Conservation (phyloP, 30 jellyfish, hydroid and myxozoan genomes). For the Clytia hemisphaerica region DNA sequence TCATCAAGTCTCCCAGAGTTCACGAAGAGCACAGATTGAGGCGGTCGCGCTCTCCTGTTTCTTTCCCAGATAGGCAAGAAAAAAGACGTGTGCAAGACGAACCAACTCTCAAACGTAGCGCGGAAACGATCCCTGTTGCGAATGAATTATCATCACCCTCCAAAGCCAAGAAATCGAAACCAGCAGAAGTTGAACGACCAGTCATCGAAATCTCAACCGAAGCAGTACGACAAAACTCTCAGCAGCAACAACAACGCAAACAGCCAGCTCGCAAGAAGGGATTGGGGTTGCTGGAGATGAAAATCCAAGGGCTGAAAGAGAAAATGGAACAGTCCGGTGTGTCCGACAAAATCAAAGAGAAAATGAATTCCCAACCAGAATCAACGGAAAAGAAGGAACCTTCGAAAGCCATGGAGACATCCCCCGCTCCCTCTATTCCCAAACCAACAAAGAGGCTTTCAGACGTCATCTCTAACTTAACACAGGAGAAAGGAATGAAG, state of each 20-base stretch:
- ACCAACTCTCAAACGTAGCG: too few species aligned
- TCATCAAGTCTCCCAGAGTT: neutral
- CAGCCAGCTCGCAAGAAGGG: conserved; percentile 12
- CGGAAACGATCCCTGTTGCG: too few species aligned
- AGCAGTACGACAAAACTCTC: neutral
- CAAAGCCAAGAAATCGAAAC: neutral
- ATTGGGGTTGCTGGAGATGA: conserved; percentile 26
- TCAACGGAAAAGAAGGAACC: neutral
- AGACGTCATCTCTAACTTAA: neutral
- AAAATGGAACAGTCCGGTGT: neutral
- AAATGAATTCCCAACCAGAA: too few species aligned
- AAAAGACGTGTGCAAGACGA: neutral
- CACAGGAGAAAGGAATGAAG: neutral
- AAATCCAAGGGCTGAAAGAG: conserved; percentile 34
- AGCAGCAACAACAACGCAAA: conserved; percentile 17
- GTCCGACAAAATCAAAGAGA: too few species aligned
- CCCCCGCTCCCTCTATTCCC: neutral
- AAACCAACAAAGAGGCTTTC: neutral
- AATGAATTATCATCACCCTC: too few species aligned
- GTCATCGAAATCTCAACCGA: conserved; percentile 38
- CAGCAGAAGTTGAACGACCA: neutral
- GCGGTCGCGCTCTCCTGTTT: too few species aligned
- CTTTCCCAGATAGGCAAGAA: neutral
- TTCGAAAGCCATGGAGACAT: neutral
- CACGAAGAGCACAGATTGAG: neutral